Evolutionary conservation across 2,888 invertebrate species (phyloP), one percentile per base, ranked within the genome.

Genomic region (Ecdyonurus torrentis): DNA sequence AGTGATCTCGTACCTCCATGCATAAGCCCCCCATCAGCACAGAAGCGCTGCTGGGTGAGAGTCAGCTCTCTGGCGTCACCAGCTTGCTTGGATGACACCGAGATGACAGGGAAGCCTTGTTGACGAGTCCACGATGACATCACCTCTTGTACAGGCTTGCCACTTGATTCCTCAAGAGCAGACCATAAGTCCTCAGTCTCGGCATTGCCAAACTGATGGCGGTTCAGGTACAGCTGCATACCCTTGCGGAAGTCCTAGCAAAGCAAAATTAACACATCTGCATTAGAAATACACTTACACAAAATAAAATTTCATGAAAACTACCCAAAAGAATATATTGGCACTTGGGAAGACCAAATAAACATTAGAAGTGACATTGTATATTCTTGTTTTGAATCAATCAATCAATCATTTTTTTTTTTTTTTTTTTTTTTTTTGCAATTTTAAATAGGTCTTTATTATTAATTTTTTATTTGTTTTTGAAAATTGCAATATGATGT

Each of bases 81-180:
- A 61, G 79, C 78, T 71, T 85, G 84, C 68, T 79, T 78, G 52
- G 82, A 80, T 65, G 78, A 77, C 3, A 84, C 68, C 2, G 81
- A 81, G 58, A 74, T 80, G 15, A 91, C 84, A 1, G 97, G 97
- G 73, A 91, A 97, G 53, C 98, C 97, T 83, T 89, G 91, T 72
- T 92, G 89, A 72, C 91, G 89, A 1, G 96, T 97, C 98, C 98
- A 99, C 22, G 91, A 90, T 5, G 89, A 88, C 97, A 99, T 98
- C 7, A 99, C 87, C 59, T 83, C 83, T 1, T 85, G 86, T 1
- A 99, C 89, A 2, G 94, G 92, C 74, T 96, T 92, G 22, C 86
- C 85, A 68, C 92, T 92, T 1, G 91, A 89, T 72, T 90, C 88
- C 70, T 88, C 89, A 66, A 98, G 78, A 0, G 92, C 88, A 1